Conservation (phyloP, 2,888 invertebrate genomes). For the Acanthoscelides obtectus region DNA sequence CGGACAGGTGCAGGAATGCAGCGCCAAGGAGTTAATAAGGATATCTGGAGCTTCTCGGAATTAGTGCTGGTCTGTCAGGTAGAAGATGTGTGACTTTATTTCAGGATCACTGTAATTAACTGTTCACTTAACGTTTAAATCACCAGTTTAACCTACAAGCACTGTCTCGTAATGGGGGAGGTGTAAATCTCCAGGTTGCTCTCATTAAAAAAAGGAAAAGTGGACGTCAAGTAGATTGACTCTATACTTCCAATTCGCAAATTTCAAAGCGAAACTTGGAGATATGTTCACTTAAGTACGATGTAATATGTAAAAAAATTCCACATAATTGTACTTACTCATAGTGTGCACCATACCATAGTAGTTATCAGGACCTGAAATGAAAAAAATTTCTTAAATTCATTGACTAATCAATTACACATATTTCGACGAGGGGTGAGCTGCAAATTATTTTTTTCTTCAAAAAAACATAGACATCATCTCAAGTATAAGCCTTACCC, state of each 20-base stretch:
- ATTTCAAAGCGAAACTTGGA: too few relatives aligned
- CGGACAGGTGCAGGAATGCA: background rate
- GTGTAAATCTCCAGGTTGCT: too few relatives aligned
- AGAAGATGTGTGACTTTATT: background rate
- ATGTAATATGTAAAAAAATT: too few relatives aligned
- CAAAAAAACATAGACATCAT: too few relatives aligned
- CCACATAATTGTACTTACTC: constrained; percentile 2
- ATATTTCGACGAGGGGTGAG: too few relatives aligned
- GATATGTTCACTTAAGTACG: too few relatives aligned
- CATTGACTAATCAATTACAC: too few relatives aligned
- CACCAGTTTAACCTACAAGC: background rate
- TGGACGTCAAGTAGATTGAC: too few relatives aligned
- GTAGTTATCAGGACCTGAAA: constrained; percentile 3
- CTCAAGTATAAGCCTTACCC: too few relatives aligned
- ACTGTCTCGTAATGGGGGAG: background rate
- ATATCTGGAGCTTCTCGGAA: background rate
- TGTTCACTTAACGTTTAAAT: background rate
- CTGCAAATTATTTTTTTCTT: too few relatives aligned
- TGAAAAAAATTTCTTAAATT: background rate
- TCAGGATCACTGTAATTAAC: background rate
- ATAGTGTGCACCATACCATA: constrained; percentile 1
- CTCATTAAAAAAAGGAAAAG: too few relatives aligned
- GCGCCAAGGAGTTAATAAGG: background rate
- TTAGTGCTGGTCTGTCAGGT: background rate
- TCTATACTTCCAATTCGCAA: too few relatives aligned